Conservation (phyloP, 2,797 vertebrate genomes). For the Neopelma chrysocephalum region DNA sequence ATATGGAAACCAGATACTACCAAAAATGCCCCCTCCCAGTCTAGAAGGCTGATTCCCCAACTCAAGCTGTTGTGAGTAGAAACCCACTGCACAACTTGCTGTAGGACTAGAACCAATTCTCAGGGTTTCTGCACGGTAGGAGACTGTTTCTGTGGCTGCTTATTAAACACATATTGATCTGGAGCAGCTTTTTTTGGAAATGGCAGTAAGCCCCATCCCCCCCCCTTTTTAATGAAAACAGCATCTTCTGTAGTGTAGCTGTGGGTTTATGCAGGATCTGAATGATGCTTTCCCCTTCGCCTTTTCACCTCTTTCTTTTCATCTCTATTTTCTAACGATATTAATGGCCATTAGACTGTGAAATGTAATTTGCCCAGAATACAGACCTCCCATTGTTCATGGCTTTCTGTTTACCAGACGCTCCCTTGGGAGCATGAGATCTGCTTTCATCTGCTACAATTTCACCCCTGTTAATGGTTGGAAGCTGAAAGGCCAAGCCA, state of each 20-base stretch:
- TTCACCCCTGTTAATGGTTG: slow-evolving; percentile 36
- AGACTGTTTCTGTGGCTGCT: not conserved
- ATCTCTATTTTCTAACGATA: slow-evolving; percentile 5
- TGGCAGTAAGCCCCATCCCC: not conserved
- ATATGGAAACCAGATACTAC: not conserved
- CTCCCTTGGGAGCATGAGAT: slow-evolving; percentile 29
- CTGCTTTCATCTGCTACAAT: slow-evolving; percentile 39
- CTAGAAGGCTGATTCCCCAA: not conserved
- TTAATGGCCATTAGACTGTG: slow-evolving; percentile 53
- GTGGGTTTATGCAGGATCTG: not conserved
- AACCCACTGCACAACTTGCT: not conserved
- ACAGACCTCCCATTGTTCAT: slow-evolving; percentile 43
- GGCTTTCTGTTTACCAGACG: slow-evolving; percentile 37
- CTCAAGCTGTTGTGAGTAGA: not conserved
- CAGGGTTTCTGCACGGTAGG: not conserved
- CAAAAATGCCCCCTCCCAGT: not conserved
- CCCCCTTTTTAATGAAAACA: not conserved
- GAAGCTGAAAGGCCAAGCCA: not conserved
- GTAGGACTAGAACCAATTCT: not conserved
- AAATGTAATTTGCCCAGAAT: slow-evolving; percentile 49
- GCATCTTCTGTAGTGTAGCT: not conserved
- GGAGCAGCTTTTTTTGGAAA: not conserved
- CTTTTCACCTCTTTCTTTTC: slow-evolving; percentile 47
- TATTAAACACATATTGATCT: not conserved
- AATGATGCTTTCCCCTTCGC: not conserved